Evolutionary conservation across 2,888 invertebrate genomes (phyloP).

Genomic region (Caenorhabditis auriculariae): DNA sequence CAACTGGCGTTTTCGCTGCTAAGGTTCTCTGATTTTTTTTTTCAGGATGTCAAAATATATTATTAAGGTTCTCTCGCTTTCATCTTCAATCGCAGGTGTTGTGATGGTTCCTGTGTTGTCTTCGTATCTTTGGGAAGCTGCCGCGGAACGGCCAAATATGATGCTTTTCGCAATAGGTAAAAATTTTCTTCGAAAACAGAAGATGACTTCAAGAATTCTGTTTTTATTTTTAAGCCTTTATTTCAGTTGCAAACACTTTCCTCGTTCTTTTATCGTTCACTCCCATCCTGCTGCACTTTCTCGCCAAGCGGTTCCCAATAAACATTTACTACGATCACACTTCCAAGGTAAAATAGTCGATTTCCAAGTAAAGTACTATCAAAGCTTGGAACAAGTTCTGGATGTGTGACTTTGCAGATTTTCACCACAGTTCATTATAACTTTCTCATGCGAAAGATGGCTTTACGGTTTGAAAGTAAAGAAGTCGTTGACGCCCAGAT

Average conservation of each 20-base stretch:
- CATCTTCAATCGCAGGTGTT: conserved; percentile 53
- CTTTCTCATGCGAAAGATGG: conserved; percentile 56
- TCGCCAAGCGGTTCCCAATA: conserved; percentile 59
- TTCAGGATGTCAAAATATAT: neutral
- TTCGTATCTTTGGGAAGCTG: conserved; percentile 51
- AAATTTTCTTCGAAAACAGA: neutral
- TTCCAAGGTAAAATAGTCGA: conserved; percentile 40
- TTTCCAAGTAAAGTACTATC: no score
- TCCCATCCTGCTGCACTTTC: conserved; percentile 57
- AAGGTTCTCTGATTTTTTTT: conserved; percentile 39
- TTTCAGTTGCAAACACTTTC: conserved; percentile 51
- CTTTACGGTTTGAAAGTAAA: conserved; percentile 45
- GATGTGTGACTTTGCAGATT: conserved; percentile 37
- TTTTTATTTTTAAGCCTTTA: neutral
- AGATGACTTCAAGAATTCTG: no score
- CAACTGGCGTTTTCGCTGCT: conserved; percentile 46
- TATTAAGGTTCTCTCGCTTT: conserved; percentile 49
- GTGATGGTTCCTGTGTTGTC: conserved; percentile 59
- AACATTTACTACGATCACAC: conserved; percentile 56
- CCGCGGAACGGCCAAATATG: conserved; percentile 50
- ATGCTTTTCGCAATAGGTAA: conserved; percentile 43
- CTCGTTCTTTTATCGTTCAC: conserved; percentile 59
- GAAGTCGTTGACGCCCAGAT: conserved; percentile 50
- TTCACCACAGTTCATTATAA: conserved; percentile 60
- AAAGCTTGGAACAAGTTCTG: no score